phyloP scores from a whole-genome alignment of 1,140 invertebrate species.

The Amyelois transitella region DNA sequence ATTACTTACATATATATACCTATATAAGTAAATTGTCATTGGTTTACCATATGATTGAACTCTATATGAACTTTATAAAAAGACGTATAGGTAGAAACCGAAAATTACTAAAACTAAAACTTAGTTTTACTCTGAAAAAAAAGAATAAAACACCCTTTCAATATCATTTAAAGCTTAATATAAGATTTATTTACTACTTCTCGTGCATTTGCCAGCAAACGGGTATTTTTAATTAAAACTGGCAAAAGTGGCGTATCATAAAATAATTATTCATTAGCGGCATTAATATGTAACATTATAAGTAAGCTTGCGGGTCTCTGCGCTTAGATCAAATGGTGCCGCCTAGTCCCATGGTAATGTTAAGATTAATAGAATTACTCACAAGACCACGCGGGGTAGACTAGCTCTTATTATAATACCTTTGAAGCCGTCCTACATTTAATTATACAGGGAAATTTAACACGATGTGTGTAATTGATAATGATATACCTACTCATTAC shows the following conservation, averaged over 20 bases:
- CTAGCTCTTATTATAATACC: slow-evolving; percentile 30
- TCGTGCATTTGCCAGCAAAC: not conserved
- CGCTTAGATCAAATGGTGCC: slow-evolving; percentile 41
- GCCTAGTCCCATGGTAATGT: slow-evolving; percentile 50
- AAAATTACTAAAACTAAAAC: too few relatives aligned
- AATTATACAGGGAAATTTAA: slow-evolving; percentile 7
- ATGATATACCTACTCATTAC: too few relatives aligned
- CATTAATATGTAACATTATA: slow-evolving; percentile 35
- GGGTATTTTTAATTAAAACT: not conserved
- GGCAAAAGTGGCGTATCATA: not conserved
- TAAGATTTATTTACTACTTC: not conserved
- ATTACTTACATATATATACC: too few relatives aligned
- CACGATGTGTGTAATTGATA: not conserved
- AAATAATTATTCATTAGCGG: slow-evolving; percentile 31
- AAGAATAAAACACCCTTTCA: too few relatives aligned
- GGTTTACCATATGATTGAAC: too few relatives aligned
- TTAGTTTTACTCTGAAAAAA: too few relatives aligned
- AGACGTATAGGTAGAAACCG: too few relatives aligned
- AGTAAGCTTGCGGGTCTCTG: slow-evolving; percentile 18
- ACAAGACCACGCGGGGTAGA: slow-evolving; percentile 16
- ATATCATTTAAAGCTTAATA: too few relatives aligned
- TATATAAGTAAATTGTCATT: too few relatives aligned
- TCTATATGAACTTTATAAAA: too few relatives aligned
- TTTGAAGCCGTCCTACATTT: slow-evolving; percentile 24
- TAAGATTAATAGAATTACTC: slow-evolving; percentile 51